Evolutionary conservation across 1,140 invertebrate species (phyloP).

Genomic region (Platyscapa corneri): DNA sequence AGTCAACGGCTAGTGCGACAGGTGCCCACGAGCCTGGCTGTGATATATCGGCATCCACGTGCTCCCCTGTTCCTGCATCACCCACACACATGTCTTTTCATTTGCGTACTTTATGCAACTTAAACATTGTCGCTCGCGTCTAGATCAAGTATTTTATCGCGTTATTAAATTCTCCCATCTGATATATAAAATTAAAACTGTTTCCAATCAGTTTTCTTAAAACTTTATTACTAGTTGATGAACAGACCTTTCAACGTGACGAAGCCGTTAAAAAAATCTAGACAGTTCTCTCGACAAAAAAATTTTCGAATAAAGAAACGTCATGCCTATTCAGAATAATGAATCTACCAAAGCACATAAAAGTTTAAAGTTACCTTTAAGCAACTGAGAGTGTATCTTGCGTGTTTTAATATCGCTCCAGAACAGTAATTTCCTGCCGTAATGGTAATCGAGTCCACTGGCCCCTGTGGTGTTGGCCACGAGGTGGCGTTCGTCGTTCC

Average conservation of each 20-base stretch:
- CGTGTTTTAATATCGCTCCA: conserved; percentile 94
- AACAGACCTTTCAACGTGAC: no score
- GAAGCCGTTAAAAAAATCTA: no score
- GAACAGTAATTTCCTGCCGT: conserved; percentile 86
- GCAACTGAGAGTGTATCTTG: conserved; percentile 81
- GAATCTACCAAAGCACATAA: no score
- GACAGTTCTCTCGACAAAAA: no score
- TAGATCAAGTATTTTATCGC: neutral
- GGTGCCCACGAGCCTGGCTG: conserved; percentile 90
- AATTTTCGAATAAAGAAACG: no score
- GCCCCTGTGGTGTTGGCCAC: conserved; percentile 86
- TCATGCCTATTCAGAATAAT: no score
- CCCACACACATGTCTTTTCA: neutral
- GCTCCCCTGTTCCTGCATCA: conserved; percentile 55
- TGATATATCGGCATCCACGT: conserved; percentile 80
- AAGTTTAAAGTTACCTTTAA: conserved; percentile 64
- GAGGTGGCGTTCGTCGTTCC: conserved; percentile 77
- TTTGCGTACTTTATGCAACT: neutral
- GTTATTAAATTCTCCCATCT: neutral
- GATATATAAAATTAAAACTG: neutral
- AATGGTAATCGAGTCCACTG: conserved; percentile 92
- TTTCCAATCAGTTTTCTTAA: no score
- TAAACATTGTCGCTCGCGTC: no score
- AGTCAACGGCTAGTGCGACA: conserved; percentile 94
- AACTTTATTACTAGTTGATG: no score